Base-by-base conservation (phyloP, 2,113 vertebrate species). In the Xiphias gladius region DNA sequence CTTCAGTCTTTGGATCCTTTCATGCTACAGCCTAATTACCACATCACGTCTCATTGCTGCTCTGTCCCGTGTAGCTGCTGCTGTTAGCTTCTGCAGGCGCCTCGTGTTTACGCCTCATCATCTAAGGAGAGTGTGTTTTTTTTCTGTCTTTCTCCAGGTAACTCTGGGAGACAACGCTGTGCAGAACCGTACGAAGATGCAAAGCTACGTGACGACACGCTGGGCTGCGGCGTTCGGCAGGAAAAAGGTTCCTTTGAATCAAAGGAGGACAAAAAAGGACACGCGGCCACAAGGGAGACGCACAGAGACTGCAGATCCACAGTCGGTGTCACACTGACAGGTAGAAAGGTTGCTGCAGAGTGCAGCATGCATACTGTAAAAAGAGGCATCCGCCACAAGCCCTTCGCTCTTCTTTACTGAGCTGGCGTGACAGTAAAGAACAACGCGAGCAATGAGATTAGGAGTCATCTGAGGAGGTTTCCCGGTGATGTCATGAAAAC, bases 21-120 rank as follows among this genome's bases (percentile, higher is more conserved):
- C 66, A 52, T 1, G n/a, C 62, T 62, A 37, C 26, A 26, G n/a
- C 12, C 50, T 71, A 73, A 79, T 84, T 67, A 79, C 37, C 4
- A 22, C 30, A 5, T 73, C 65, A 55, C 3, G 17, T 62, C 66
- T 63, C 61, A 64, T 9, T 61, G 63, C 63, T 28, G 63, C 62
- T 61, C 46, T 71, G 37, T 26, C 22, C 39, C 26, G 1, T 0
- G 2, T 22, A 16, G 37, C 62, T 39, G 63, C 65, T 71, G 70
- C 28, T 30, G 50, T 64, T 69, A n/a, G 52, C 63, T 4, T 67
- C 22, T 16, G 52, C 22, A n/a, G 52, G 4, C 22, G 11, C 19
- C 22, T 11, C n/a, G 2, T 24, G 26, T 80, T 55, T 50, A 24
- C 12, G 54, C 10, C 54, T 26, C n/a, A 24, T 55, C 39, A 1